These are phyloP conservation scores for Gorsachius magnificus DNA, from an alignment of 2,797 vertebrate genomes.

Conservation along the genomic window DNA sequence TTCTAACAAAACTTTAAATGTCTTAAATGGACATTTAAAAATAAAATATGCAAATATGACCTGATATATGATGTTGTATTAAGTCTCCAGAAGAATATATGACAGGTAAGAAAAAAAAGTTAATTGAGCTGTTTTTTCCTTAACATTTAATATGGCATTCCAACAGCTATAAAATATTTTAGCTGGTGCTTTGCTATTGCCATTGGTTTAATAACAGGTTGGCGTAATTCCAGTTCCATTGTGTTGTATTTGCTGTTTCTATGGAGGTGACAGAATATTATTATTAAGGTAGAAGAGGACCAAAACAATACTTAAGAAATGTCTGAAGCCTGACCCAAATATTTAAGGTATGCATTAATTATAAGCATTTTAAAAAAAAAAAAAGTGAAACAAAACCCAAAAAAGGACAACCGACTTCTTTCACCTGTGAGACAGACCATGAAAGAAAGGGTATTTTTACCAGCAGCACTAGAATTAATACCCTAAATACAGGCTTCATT, in stretches of 20 bases:
- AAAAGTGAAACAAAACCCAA: background rate
- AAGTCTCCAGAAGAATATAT: background rate
- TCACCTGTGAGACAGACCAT: background rate
- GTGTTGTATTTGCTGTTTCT: background rate
- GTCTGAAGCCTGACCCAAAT: background rate
- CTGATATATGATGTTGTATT: background rate
- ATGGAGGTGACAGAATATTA: background rate
- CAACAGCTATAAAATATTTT: background rate
- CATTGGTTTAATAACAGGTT: background rate
- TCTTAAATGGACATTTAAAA: background rate
- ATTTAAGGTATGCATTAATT: background rate
- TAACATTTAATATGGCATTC: background rate
- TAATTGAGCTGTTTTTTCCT: background rate
- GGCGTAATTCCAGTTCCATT: background rate
- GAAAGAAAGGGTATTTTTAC: background rate
- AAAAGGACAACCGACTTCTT: background rate
- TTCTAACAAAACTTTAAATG: background rate
- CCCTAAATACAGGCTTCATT: background rate
- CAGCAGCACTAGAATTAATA: background rate
- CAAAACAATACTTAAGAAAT: background rate
- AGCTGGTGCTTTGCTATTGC: background rate
- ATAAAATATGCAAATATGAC: background rate
- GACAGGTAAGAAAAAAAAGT: background rate
- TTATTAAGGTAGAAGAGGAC: background rate
- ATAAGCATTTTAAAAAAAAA: background rate